A percentile compares a stretch with the other conserved stretches of the same genome.
phyloP scores from a whole-genome alignment of 2,113 vertebrate species.

The Urocynchramus pylzowi region DNA sequence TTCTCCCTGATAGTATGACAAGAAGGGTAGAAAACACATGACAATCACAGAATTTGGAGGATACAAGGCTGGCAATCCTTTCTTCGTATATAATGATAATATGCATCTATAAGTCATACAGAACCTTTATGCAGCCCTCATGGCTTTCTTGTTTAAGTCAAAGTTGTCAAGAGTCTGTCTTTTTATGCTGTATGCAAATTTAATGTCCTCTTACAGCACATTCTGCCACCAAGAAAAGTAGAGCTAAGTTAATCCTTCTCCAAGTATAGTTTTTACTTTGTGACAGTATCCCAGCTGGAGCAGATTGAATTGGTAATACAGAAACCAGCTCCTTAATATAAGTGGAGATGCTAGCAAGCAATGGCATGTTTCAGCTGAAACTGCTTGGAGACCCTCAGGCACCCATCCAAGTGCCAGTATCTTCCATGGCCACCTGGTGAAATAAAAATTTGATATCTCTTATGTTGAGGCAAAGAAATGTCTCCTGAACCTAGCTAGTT shows the following conservation, averaged over 20 bases:
- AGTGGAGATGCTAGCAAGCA: neutral
- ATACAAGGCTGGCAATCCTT: neutral
- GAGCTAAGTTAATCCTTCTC: neutral
- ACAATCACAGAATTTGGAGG: neutral
- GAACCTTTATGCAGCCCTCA: neutral
- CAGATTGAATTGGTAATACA: neutral
- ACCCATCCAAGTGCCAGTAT: neutral
- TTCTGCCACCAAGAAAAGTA: neutral
- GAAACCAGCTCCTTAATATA: neutral
- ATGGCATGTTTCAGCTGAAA: neutral
- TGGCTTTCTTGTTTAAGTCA: neutral
- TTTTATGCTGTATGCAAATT: neutral
- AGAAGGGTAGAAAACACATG: neutral
- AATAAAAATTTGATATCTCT: neutral
- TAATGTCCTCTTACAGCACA: neutral
- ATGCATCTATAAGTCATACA: neutral
- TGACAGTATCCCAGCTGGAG: neutral
- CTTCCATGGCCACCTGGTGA: neutral
- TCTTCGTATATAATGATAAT: neutral
- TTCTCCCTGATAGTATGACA: neutral
- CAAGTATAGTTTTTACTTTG: neutral
- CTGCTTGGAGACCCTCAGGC: neutral
- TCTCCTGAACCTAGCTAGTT: neutral
- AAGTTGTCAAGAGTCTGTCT: neutral
- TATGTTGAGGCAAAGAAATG: neutral